Percentiles rank a stretch among this genome's conserved stretches.
These are phyloP conservation scores for Proales similis DNA, from an alignment of 1,140 invertebrate species.

Conservation along the genomic window DNA sequence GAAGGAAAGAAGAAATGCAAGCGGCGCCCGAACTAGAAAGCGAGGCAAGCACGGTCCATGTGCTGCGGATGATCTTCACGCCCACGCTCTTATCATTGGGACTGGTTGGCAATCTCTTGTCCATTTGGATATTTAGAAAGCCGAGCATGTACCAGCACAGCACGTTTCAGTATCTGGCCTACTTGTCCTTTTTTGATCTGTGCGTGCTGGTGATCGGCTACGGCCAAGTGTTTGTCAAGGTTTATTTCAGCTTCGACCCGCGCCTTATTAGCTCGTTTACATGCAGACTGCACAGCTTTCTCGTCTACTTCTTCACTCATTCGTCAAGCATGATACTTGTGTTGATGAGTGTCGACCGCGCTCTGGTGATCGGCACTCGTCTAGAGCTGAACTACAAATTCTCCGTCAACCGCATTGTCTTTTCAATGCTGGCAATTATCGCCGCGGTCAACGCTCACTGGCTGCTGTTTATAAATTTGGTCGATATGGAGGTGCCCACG, in stretches of 20 bases:
- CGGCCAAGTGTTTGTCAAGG: conserved; percentile 18
- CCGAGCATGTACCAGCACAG: conserved; percentile 14
- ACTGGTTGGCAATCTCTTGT: conserved; percentile 19
- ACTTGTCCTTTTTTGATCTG: conserved; percentile 25
- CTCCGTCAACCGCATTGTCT: too few relatives aligned
- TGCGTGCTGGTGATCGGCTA: conserved; percentile 24
- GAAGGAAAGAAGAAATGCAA: too few relatives aligned
- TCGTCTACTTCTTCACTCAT: conserved; percentile 35
- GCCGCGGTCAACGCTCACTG: too few relatives aligned
- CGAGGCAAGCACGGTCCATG: too few relatives aligned
- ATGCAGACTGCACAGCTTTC: conserved; percentile 27
- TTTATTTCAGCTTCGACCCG: conserved; percentile 22
- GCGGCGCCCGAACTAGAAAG: too few relatives aligned
- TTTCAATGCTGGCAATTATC: too few relatives aligned
- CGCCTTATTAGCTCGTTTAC: conserved; percentile 10
- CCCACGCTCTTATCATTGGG: conserved; percentile 3
- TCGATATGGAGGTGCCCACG: too few relatives aligned
- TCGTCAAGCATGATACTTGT: conserved; percentile 36
- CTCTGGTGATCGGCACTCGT: conserved; percentile 28
- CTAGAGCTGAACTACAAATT: too few relatives aligned
- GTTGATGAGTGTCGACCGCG: conserved; percentile 33
- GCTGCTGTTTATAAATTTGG: too few relatives aligned
- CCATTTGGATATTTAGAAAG: conserved; percentile 26
- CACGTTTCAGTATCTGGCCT: conserved; percentile 31
- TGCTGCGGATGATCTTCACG: conserved; percentile 23